A percentile compares a stretch with the other conserved stretches of the same genome.
Evolutionary conservation across 1,140 invertebrate species (phyloP).

Genomic region (Acromyrmex echinatior): DNA sequence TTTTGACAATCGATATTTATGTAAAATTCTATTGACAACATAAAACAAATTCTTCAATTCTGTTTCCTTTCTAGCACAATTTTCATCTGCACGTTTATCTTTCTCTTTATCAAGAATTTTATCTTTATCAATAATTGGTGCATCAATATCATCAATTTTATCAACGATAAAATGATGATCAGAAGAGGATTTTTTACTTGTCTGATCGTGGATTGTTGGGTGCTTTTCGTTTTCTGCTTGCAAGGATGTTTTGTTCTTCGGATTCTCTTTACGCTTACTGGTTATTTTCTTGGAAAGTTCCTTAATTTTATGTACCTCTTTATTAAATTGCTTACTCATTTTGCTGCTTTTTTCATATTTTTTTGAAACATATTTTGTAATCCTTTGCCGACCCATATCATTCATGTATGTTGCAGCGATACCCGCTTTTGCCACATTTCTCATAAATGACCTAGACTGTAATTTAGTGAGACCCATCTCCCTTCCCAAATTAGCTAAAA

Average conservation of each 20-base stretch:
- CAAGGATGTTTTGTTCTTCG: not conserved
- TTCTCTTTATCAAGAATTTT: not conserved
- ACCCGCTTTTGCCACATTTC: conserved; percentile 85
- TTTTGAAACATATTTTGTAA: conserved; percentile 84
- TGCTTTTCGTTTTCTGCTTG: not conserved
- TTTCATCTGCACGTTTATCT: not conserved
- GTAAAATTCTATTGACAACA: conserved; percentile 74
- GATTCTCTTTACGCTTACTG: conserved; percentile 13
- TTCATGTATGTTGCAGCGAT: conserved; percentile 86
- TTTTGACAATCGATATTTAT: conserved; percentile 75
- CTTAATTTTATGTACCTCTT: conserved; percentile 85
- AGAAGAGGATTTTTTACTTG: not conserved
- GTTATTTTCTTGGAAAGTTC: conserved; percentile 70
- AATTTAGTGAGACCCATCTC: conserved; percentile 87
- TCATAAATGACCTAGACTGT: conserved; percentile 85
- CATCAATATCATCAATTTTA: not conserved
- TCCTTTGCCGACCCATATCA: conserved; percentile 88
- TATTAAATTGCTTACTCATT: conserved; percentile 82
- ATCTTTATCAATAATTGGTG: not conserved
- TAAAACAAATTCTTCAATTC: conserved; percentile 64
- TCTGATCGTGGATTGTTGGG: not conserved
- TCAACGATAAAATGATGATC: not conserved
- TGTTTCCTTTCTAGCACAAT: conserved; percentile 1
- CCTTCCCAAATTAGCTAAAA: conserved; percentile 77
- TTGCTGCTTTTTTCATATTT: conserved; percentile 81